These are phyloP conservation scores for Poeciliopsis turrubarensis DNA, from an alignment of 2,113 vertebrate genomes.

Conservation along the genomic window DNA sequence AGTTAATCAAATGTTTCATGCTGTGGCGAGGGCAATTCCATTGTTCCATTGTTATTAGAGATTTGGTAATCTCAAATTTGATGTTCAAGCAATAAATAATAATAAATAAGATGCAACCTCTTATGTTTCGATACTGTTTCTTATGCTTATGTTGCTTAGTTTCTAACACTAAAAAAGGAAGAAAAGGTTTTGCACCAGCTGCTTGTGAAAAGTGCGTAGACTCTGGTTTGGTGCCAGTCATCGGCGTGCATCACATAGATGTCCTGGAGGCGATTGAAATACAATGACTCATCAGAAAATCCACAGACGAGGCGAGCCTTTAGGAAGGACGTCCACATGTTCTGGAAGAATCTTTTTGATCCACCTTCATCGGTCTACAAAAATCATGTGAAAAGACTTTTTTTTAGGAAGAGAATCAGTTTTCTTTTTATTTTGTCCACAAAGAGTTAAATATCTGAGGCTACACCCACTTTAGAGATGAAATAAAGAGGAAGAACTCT, in stretches of 20 bases:
- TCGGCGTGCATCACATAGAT: slow-evolving; percentile 80
- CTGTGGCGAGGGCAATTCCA: neutral
- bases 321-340: slow-evolving; percentile 93
- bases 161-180: slow-evolving; percentile 19
- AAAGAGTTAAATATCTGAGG: neutral
- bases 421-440: neutral
- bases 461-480: neutral
- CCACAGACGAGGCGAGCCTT: slow-evolving; percentile 92
- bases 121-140: neutral
- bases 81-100: neutral
- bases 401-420: neutral
- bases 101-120: neutral
- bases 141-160: neutral
- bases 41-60: neutral
- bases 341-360: slow-evolving; percentile 83
- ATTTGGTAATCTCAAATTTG: neutral
- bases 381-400: neutral
- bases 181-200: slow-evolving; percentile 83
- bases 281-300: slow-evolving; percentile 81
- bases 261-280: slow-evolving; percentile 90
- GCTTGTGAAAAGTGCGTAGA: slow-evolving; percentile 91
- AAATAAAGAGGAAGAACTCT: neutral
- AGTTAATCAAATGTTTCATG: neutral
- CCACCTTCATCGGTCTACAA: slow-evolving; percentile 89
- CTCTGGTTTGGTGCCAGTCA: slow-evolving; percentile 81